phyloP scores from a whole-genome alignment of 1,140 invertebrate genomes.

The Lasioglossum baleicum region DNA sequence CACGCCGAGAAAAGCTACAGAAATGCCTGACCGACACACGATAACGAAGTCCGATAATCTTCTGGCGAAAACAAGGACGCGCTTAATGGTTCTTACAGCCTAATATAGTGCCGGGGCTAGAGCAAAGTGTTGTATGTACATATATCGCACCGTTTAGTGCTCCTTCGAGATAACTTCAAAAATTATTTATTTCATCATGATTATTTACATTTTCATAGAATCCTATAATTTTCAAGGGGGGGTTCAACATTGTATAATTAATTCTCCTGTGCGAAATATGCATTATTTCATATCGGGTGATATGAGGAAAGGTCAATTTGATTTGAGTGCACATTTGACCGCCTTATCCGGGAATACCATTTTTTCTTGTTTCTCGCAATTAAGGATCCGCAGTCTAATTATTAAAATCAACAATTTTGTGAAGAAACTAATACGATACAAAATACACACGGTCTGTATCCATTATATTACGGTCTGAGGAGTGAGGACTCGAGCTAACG shows the following conservation, averaged over 20 bases:
- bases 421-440: too few relatives aligned
- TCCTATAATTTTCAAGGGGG: too few relatives aligned
- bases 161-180: neutral
- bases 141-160: neutral
- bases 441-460: neutral
- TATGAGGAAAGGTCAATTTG: too few relatives aligned
- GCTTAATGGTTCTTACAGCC: neutral
- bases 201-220: too few relatives aligned
- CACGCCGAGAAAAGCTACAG: neutral
- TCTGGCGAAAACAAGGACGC: neutral
- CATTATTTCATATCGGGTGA: too few relatives aligned
- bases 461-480: neutral
- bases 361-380: too few relatives aligned
- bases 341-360: too few relatives aligned
- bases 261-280: too few relatives aligned
- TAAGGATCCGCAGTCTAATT: too few relatives aligned
- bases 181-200: neutral
- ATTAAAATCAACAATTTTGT: too few relatives aligned
- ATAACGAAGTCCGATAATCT: conserved; percentile 3
- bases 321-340: too few relatives aligned
- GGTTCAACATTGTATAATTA: too few relatives aligned
- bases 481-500: neutral
- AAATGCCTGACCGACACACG: conserved; percentile 12
- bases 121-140: neutral
- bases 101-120: neutral